Base-by-base conservation (phyloP, 1,140 invertebrate genomes). In the Zaprionus nigranus region DNA sequence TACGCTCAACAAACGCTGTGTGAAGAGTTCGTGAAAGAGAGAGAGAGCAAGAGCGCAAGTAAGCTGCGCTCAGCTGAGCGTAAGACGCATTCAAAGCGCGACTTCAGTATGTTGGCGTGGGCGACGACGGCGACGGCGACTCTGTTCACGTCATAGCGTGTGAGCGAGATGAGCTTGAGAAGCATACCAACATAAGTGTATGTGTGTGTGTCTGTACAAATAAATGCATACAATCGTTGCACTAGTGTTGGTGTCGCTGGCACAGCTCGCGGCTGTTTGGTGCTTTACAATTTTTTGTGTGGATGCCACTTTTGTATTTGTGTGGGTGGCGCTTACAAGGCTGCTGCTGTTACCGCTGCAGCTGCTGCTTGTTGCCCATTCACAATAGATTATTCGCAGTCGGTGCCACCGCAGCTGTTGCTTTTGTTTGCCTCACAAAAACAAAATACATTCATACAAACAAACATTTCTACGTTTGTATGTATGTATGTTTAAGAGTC, bases 291-390 rank as follows among this genome's bases (percentile, higher is more conserved):
- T 74, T 81, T 84, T 84, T 76, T 88, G 78, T 88, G 84, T 79
- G 84, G 84, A 72, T 26, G 64, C 75, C 63, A 65, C 38, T 54
- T 78, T 90, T 88, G 71, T 88, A 81, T 88, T 90, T 88, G 71
- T 88, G 85, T 88, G 85, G 81, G 84, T 76, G 84, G 85, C 78
- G 81, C 75, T 88, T 84, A 81, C 84, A 90, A 88, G 85, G 75
- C 71, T 81, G 74, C 59, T 60, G 40, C 60, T 38, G 58, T 51
- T 36, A 20, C 58, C 69, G 74, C 67, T 75, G 68, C 78, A 79
- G 68, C 22, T 20, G 43, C 59, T 46, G 66, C 60, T 17, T 65
- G 78, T 68, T 78, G 85, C 75, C 71, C 78, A 83, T 87, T 87
- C 58, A 87, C 81, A 84, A 87, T 81, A 59, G 61, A 66, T 70